Evolutionary conservation across 53 echinoderm and acorn worm species (phyloP).

Genomic region (Arbacia lixula): DNA sequence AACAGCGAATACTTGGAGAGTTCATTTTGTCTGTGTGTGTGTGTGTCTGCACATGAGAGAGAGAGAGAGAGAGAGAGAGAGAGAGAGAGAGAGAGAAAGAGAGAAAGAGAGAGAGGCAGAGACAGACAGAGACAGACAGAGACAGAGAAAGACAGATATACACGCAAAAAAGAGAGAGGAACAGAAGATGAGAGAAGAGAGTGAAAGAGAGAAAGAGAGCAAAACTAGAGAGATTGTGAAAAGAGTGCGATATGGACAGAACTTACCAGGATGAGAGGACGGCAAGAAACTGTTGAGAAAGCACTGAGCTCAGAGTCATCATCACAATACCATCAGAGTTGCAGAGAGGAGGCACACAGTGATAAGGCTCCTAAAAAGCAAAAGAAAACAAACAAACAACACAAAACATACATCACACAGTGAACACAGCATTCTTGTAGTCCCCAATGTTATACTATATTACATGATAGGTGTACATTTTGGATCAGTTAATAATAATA

Average conservation of each 20-base stretch:
- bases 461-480: no score
- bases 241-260: background rate
- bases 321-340: slow-evolving; percentile 80
- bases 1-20: no score
- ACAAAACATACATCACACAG: no score
- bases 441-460: no score
- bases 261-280: slow-evolving; percentile 70
- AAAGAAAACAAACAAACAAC: background rate
- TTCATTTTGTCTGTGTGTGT: no score
- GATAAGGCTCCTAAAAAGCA: slow-evolving; percentile 78
- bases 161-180: background rate
- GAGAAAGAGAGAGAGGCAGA: background rate
- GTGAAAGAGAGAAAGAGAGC: background rate
- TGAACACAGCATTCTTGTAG: no score
- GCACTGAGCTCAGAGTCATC: slow-evolving; percentile 76
- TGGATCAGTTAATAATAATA: no score
- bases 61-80: no score
- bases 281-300: slow-evolving; percentile 83
- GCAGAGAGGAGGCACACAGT: slow-evolving; percentile 90
- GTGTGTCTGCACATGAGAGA: no score
- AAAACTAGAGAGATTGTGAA: background rate
- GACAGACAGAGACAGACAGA: background rate
- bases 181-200: background rate
- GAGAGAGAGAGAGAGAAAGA: no score
- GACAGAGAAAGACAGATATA: background rate